Percentiles rank a stretch among this genome's conserved stretches.
These are phyloP conservation scores for Microtus oregoni DNA, from an alignment of 2,113 vertebrate genomes.

Conservation along the genomic window DNA sequence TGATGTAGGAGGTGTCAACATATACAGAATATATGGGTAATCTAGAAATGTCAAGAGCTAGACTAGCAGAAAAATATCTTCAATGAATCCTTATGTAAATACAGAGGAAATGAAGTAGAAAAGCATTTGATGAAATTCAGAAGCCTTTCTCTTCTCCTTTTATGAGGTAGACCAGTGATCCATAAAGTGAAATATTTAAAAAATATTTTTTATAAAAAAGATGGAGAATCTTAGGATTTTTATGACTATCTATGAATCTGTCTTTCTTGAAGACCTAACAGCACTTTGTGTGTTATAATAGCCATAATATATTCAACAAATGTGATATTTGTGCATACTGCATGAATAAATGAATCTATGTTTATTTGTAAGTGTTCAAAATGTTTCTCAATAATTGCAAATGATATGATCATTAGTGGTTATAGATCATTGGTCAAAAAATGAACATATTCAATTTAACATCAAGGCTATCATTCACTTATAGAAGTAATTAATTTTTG, in stretches of 20 bases:
- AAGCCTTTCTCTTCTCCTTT: slow-evolving; percentile 24
- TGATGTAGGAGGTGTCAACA: background rate
- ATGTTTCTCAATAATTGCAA: background rate
- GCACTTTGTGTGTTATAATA: background rate
- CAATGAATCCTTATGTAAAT: background rate
- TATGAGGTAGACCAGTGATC: background rate
- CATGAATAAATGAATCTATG: background rate
- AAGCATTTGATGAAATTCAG: slow-evolving; percentile 2
- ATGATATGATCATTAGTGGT: background rate
- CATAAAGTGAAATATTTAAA: background rate
- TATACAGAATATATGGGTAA: background rate
- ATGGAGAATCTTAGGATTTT: background rate
- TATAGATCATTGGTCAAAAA: slow-evolving; percentile 1
- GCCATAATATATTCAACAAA: background rate
- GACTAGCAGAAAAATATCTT: background rate
- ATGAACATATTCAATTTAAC: background rate
- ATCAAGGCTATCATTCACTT: background rate
- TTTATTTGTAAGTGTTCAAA: background rate
- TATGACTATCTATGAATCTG: slow-evolving; percentile 7
- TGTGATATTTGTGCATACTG: background rate
- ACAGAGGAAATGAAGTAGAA: background rate
- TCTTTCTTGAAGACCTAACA: background rate
- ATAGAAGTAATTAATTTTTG: background rate
- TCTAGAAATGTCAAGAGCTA: background rate
- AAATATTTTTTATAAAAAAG: background rate